Conservation (phyloP, 2,113 vertebrate genomes). For the Macrotis lagotis region DNA sequence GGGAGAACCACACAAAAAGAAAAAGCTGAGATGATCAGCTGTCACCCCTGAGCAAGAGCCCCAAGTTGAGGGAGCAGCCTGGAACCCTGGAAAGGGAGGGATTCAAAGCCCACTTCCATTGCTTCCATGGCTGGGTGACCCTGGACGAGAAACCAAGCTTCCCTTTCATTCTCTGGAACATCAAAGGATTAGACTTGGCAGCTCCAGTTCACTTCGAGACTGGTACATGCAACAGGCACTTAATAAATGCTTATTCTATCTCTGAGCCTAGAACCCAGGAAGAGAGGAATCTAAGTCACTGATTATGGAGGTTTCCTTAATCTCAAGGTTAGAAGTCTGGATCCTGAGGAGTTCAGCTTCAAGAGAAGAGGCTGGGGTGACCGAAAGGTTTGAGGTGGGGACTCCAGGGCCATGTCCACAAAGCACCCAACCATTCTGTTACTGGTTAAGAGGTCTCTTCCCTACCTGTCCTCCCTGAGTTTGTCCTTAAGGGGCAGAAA, state of each 20-base stretch:
- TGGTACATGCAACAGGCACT: background rate
- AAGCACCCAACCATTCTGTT: background rate
- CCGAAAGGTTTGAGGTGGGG: background rate
- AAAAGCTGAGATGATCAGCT: background rate
- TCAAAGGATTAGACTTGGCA: background rate
- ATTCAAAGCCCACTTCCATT: background rate
- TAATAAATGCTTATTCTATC: constrained; percentile 18
- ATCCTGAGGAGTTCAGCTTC: background rate
- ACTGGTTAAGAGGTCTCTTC: background rate
- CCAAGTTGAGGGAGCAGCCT: background rate
- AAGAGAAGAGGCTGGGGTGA: background rate
- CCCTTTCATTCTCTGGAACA: background rate
- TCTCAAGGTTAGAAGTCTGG: background rate
- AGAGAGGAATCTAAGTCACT: background rate
- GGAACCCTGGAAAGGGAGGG: background rate
- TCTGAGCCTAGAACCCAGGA: constrained; percentile 13
- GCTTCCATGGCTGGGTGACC: background rate
- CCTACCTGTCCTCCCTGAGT: background rate
- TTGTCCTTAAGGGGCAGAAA: background rate
- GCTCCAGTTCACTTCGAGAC: constrained; percentile 19
- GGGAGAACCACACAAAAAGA: background rate
- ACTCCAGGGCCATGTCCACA: background rate
- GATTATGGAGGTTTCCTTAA: background rate
- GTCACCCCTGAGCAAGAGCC: background rate
- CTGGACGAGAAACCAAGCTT: background rate